Evolutionary conservation across 2,113 vertebrate genomes (phyloP).

Genomic region (Phylloscopus trochilus): DNA sequence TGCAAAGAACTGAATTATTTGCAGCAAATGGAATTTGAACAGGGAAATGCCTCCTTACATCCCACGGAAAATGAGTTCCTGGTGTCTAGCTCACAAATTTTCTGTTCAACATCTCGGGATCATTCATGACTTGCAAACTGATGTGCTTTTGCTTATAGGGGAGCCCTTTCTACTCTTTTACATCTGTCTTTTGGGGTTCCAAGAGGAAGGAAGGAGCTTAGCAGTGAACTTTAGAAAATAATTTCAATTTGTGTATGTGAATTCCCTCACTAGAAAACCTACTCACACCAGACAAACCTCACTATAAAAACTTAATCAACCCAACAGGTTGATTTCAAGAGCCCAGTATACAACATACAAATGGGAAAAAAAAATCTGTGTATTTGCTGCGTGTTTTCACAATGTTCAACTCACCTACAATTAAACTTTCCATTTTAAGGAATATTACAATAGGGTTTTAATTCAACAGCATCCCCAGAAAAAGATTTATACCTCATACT

Average conservation of each 20-base stretch:
- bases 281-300: background rate
- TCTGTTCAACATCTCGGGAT: background rate
- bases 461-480: background rate
- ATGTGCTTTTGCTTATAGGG: background rate
- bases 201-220: background rate
- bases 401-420: constrained; percentile 18
- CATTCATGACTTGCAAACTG: background rate
- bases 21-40: background rate
- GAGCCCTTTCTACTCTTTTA: background rate
- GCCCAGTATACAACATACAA: background rate
- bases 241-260: background rate
- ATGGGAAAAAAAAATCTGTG: background rate
- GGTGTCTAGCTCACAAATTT: background rate
- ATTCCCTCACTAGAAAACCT: constrained; percentile 7
- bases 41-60: background rate
- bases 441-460: background rate
- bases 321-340: constrained; percentile 20
- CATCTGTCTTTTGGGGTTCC: background rate
- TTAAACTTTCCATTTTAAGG: constrained; percentile 11
- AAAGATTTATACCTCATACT: background rate
- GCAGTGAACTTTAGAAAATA: background rate
- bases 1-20: background rate
- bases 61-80: background rate
- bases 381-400: background rate
- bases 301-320: background rate